phyloP scores from a whole-genome alignment of 2,797 vertebrate species.

The Acanthurus lineatus region DNA sequence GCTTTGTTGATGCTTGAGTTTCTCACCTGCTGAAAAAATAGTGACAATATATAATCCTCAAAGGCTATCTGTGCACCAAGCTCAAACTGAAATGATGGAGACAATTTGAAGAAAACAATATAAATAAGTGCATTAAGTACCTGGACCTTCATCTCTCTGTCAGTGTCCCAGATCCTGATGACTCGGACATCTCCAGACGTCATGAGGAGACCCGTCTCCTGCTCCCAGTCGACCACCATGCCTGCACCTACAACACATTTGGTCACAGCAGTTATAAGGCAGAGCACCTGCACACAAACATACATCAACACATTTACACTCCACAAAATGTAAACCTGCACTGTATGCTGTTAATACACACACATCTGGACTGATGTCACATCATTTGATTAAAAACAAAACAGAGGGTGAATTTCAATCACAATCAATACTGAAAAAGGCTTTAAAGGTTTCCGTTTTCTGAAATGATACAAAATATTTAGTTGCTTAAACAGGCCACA shows the following conservation, averaged over 20 bases:
- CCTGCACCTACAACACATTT: slow-evolving; percentile 88
- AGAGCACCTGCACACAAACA: slow-evolving; percentile 4
- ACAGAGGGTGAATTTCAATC: slow-evolving; percentile 37
- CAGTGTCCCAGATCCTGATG: slow-evolving; percentile 97
- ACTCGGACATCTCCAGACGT: slow-evolving; percentile 96
- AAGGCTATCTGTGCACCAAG: too few species aligned
- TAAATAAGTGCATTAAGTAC: slow-evolving; percentile 68
- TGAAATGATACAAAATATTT: slow-evolving; percentile 27
- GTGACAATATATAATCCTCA: too few species aligned
- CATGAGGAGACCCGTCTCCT: slow-evolving; percentile 96
- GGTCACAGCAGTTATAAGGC: background rate
- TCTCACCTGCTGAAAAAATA: too few species aligned
- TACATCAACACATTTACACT: accelerated
- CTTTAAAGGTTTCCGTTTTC: background rate
- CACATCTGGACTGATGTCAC: background rate
- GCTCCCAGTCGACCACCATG: slow-evolving; percentile 99
- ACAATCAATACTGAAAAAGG: slow-evolving; percentile 17
- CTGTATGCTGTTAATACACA: background rate
- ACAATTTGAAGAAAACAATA: background rate
- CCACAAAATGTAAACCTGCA: background rate
- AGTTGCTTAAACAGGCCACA: slow-evolving; percentile 31
- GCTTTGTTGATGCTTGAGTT: too few species aligned
- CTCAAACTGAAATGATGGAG: too few species aligned
- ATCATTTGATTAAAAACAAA: background rate
- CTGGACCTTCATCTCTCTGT: slow-evolving; percentile 98